A percentile compares a stretch with the other conserved stretches of the same genome.
Evolutionary conservation across 2,113 vertebrate genomes (phyloP).

Genomic region (Condylura cristata): DNA sequence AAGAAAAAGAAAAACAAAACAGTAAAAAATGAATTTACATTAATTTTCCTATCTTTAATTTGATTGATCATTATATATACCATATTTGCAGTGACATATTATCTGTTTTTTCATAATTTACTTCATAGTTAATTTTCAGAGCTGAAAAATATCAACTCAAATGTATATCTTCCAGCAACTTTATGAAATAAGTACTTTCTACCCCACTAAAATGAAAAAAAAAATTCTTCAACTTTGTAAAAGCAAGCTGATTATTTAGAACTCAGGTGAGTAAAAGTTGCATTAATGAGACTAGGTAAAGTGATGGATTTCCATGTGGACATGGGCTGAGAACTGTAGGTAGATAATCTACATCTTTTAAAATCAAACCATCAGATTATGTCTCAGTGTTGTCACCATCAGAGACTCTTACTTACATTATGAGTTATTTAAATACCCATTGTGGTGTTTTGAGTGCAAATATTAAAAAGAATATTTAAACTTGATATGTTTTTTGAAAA

Average conservation of each 20-base stretch:
- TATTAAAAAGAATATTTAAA: not conserved
- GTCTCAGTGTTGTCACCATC: no score
- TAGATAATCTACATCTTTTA: not conserved
- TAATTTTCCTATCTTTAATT: not conserved
- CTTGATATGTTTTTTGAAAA: constrained; percentile 16
- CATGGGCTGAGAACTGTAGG: not conserved
- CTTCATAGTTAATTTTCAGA: constrained; percentile 3
- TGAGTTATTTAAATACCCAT: not conserved
- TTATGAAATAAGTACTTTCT: not conserved
- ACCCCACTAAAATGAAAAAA: constrained; percentile 12
- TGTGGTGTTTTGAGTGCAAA: not conserved
- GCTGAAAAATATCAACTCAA: not conserved
- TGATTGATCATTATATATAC: not conserved
- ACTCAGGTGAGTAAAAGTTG: not conserved
- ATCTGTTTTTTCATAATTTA: not conserved
- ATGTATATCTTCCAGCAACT: not conserved
- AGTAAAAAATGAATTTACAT: no score
- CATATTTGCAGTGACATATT: not conserved
- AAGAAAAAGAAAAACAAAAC: no score
- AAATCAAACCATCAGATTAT: not conserved
- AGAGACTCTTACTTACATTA: not conserved
- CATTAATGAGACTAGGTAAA: not conserved
- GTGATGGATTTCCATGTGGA: not conserved
- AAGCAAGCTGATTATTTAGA: not conserved
- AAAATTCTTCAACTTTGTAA: not conserved